These are phyloP conservation scores for Teleogryllus oceanicus DNA, from an alignment of 2,888 invertebrate genomes.

Conservation along the genomic window DNA sequence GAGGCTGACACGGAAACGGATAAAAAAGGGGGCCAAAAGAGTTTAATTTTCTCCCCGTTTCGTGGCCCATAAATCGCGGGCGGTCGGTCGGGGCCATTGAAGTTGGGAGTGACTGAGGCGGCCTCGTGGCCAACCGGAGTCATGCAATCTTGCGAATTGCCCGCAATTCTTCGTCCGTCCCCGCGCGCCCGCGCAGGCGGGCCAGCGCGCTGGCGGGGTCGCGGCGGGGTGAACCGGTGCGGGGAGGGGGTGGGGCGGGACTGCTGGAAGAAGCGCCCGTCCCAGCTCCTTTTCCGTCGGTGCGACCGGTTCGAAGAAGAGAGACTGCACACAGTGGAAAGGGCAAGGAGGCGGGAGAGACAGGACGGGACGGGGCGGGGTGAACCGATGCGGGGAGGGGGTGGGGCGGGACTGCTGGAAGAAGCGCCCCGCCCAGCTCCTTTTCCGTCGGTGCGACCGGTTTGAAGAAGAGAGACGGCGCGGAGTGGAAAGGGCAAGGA, in stretches of 20 bases:
- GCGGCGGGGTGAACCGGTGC: neutral
- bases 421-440: too few species aligned
- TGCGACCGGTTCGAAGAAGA: too few species aligned
- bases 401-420: too few species aligned
- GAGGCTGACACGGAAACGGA: conserved; percentile 4
- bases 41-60: conserved; percentile 18
- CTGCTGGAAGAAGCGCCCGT: too few species aligned
- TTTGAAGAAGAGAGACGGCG: too few species aligned
- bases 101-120: conserved; percentile 6
- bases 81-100: conserved; percentile 8
- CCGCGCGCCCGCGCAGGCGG: neutral
- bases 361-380: too few species aligned
- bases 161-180: conserved; percentile 10
- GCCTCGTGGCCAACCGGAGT: conserved; percentile 10
- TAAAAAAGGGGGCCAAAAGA: neutral
- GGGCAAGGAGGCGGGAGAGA: too few species aligned
- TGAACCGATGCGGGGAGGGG: too few species aligned
- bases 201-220: neutral
- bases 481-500: too few species aligned
- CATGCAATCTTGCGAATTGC: conserved; percentile 18
- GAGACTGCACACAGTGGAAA: too few species aligned
- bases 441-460: too few species aligned
- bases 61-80: neutral
- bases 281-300: too few species aligned
- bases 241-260: neutral